Evolutionary conservation across 2,797 vertebrate species (phyloP).

Genomic region (Bufotes viridis): DNA sequence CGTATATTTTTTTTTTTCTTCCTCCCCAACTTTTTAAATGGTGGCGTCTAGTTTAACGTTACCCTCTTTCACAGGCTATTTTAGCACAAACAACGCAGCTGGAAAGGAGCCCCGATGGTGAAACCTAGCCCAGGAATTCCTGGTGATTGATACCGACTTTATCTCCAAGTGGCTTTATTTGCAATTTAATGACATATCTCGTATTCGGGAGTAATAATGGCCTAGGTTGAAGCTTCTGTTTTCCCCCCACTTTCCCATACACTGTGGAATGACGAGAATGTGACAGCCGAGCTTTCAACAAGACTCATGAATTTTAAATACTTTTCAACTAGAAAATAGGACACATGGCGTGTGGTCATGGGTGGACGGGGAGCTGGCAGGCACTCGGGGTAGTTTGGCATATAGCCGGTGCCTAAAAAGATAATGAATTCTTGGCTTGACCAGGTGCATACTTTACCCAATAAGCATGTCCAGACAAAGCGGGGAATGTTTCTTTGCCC

Average conservation of each 20-base stretch:
- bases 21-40: neutral
- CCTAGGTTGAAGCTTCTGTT: slow-evolving; percentile 80
- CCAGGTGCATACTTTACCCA: slow-evolving; percentile 82
- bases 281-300: slow-evolving; percentile 81
- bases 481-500: slow-evolving; percentile 69
- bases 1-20: neutral
- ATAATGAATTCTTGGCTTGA: slow-evolving; percentile 82
- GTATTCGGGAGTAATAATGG: slow-evolving; percentile 81
- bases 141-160: slow-evolving; percentile 82
- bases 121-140: slow-evolving; percentile 81
- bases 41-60: slow-evolving; percentile 68
- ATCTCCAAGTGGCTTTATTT: slow-evolving; percentile 86
- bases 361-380: slow-evolving; percentile 79
- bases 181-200: slow-evolving; percentile 90
- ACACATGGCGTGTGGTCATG: slow-evolving; percentile 79
- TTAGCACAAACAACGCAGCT: slow-evolving; percentile 71
- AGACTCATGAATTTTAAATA: slow-evolving; percentile 95
- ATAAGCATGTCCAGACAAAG: slow-evolving; percentile 73
- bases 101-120: slow-evolving; percentile 74
- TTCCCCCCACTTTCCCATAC: slow-evolving; percentile 80
- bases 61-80: slow-evolving; percentile 62
- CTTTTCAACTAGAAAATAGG: slow-evolving; percentile 88
- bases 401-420: slow-evolving; percentile 85
- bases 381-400: slow-evolving; percentile 71
- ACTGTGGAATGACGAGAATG: slow-evolving; percentile 90